A percentile compares a stretch with the other conserved stretches of the same genome.
phyloP scores from a whole-genome alignment of 2,888 invertebrate species.

The Coremacera marginata region DNA sequence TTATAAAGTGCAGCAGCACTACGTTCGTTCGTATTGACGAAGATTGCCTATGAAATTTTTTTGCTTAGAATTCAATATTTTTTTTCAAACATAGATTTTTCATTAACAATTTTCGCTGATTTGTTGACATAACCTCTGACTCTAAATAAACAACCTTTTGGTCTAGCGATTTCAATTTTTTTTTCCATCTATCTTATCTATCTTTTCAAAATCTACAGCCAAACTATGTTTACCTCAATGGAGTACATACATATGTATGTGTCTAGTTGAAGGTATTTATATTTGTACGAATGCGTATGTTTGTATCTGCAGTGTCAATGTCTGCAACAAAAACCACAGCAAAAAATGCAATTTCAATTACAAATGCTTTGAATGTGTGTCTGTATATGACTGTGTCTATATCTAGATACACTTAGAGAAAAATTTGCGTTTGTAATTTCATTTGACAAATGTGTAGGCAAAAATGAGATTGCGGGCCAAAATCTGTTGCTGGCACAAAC shows the following conservation, averaged over 20 bases:
- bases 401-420: not conserved
- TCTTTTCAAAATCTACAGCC: too few relatives aligned
- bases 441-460: too few relatives aligned
- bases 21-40: too few relatives aligned
- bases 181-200: too few relatives aligned
- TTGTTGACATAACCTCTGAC: not conserved
- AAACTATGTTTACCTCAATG: too few relatives aligned
- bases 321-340: slow-evolving; percentile 22
- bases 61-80: too few relatives aligned
- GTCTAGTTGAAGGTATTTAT: not conserved
- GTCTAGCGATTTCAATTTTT: not conserved
- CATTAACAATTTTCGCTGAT: not conserved
- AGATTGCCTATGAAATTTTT: too few relatives aligned
- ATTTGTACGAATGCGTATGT: not conserved
- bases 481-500: too few relatives aligned
- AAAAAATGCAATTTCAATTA: slow-evolving; percentile 15
- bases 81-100: not conserved
- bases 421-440: too few relatives aligned
- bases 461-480: not conserved
- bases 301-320: slow-evolving; percentile 18
- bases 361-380: not conserved
- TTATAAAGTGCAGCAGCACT: too few relatives aligned
- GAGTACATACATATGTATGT: not conserved
- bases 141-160: not conserved
- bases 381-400: not conserved